Evolutionary conservation across 2,888 invertebrate genomes (phyloP).

Genomic region (Himalopsyche kuldschensis): DNA sequence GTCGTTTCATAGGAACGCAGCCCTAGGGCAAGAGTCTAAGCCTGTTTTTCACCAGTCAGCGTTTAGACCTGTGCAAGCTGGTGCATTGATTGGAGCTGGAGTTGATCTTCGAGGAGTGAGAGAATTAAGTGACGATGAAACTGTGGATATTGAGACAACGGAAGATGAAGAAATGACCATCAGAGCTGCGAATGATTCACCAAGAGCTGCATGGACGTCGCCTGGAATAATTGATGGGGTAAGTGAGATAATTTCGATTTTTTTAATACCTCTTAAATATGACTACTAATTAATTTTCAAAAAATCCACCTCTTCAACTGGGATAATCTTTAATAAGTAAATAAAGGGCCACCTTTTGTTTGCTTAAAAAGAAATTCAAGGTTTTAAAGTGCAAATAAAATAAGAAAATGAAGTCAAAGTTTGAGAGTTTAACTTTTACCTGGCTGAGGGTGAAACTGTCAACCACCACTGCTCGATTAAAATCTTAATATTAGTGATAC

Average conservation of each 20-base stretch:
- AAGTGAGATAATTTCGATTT: constrained; percentile 5
- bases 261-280: background rate
- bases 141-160: constrained; percentile 85
- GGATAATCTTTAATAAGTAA: no score
- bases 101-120: constrained; percentile 51
- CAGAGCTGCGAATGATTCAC: constrained; percentile 11
- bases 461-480: no score
- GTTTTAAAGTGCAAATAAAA: no score
- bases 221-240: constrained; percentile 28
- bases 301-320: no score
- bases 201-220: constrained; percentile 24
- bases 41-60: constrained; percentile 58
- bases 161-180: constrained; percentile 63
- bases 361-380: no score
- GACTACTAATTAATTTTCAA: background rate
- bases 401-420: no score
- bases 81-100: constrained; percentile 45
- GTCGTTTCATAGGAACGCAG: constrained; percentile 45
- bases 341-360: no score
- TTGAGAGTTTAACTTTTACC: no score
- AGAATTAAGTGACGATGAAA: constrained; percentile 75
- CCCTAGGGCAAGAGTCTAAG: constrained; percentile 44
- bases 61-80: constrained; percentile 59
- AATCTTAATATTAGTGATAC: no score
- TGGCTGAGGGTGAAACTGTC: no score